phyloP scores from a whole-genome alignment of 2,113 vertebrate genomes.

The Eclectus roratus region DNA sequence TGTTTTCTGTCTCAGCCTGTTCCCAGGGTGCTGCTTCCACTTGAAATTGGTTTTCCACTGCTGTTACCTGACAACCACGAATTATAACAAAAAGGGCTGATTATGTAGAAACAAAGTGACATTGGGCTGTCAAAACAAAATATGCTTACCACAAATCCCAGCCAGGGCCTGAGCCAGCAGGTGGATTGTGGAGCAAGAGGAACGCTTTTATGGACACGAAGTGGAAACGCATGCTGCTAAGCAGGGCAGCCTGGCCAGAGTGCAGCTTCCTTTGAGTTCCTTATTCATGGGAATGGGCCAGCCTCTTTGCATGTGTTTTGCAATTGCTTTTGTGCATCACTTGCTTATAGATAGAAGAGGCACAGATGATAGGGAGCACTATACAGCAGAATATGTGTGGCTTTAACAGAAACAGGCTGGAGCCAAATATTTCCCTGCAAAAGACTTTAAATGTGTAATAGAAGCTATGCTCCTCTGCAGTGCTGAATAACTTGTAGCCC shows the following conservation, averaged over 20 bases:
- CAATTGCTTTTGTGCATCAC: background rate
- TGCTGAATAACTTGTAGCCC: background rate
- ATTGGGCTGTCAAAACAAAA: background rate
- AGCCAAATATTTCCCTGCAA: background rate
- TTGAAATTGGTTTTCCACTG: background rate
- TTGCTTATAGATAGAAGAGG: background rate
- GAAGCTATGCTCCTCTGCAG: background rate
- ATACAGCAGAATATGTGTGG: background rate
- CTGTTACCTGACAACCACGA: background rate
- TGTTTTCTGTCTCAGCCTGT: background rate
- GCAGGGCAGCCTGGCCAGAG: rapidly evolving
- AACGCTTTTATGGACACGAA: background rate
- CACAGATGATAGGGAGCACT: background rate
- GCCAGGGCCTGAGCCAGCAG: background rate
- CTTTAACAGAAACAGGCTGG: background rate
- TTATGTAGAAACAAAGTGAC: background rate
- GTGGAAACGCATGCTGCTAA: rapidly evolving
- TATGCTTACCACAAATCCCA: background rate
- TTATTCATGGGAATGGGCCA: background rate
- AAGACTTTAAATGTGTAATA: background rate
- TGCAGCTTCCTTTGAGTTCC: background rate
- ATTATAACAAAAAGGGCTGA: conserved; percentile 1
- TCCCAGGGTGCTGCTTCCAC: background rate
- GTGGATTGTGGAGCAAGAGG: background rate
- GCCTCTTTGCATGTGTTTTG: background rate